phyloP scores from a whole-genome alignment of 2,797 vertebrate species.

The Uromys caudimaculatus region DNA sequence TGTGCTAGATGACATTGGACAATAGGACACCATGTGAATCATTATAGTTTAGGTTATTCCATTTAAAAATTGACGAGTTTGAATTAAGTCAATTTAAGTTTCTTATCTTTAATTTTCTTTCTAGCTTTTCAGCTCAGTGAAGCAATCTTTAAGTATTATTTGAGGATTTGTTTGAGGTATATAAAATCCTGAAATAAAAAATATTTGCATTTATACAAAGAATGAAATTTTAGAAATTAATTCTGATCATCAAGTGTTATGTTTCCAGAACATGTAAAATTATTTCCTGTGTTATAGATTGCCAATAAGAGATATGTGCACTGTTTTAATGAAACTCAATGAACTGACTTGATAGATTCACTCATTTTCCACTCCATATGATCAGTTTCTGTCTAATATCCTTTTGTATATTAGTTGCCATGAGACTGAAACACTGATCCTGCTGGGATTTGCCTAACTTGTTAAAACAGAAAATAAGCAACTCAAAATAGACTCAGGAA shows the following conservation, averaged over 20 bases:
- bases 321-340: slow-evolving; percentile 32
- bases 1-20: background rate
- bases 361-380: background rate
- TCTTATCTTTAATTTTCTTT: slow-evolving; percentile 46
- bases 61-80: background rate
- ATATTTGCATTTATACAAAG: background rate
- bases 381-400: background rate
- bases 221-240: background rate
- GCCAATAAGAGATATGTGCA: background rate
- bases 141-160: slow-evolving; percentile 26
- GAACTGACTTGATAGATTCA: background rate
- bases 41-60: background rate
- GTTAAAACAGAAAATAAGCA: background rate
- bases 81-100: background rate
- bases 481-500: background rate
- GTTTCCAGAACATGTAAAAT: slow-evolving; percentile 5
- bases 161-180: slow-evolving; percentile 28
- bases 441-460: background rate
- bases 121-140: background rate
- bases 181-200: slow-evolving; percentile 2
- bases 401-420: background rate
- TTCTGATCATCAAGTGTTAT: slow-evolving; percentile 3
- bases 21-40: background rate
- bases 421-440: background rate
- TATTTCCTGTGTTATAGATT: background rate